Percentiles rank a stretch among this genome's conserved stretches.
Evolutionary conservation across 2,797 vertebrate genomes (phyloP).

Genomic region (Hemitrygon akajei): DNA sequence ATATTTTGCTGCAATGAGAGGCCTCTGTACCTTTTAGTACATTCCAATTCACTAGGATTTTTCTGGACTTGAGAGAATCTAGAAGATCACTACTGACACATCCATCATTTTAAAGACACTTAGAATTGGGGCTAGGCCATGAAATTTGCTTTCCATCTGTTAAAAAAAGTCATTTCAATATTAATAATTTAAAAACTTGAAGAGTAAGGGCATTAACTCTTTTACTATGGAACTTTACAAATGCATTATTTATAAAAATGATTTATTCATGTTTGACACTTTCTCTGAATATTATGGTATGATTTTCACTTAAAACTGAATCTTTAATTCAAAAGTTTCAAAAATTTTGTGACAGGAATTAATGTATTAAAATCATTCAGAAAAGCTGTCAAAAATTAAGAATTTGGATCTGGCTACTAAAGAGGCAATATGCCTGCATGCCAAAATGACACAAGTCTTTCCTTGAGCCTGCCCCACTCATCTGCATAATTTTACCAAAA

Average conservation of each 20-base stretch:
- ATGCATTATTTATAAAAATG: background rate
- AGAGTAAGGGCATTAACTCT: background rate
- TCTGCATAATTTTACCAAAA: background rate
- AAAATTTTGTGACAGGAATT: background rate
- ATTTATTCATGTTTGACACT: background rate
- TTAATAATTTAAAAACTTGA: background rate
- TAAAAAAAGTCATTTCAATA: background rate
- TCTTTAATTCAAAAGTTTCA: background rate
- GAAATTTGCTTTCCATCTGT: too few species aligned
- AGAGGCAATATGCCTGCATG: background rate
- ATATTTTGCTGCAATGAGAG: too few species aligned
- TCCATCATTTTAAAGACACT: too few species aligned
- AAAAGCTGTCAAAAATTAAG: background rate
- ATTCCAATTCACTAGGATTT: too few species aligned
- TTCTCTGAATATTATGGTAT: background rate
- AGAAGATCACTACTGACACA: too few species aligned
- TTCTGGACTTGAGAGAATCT: too few species aligned
- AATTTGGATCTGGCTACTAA: background rate
- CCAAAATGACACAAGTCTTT: background rate
- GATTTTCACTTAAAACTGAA: background rate
- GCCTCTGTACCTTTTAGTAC: too few species aligned
- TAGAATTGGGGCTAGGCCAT: too few species aligned
- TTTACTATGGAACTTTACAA: background rate
- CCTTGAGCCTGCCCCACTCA: background rate
- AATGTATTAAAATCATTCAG: background rate